Percentiles rank a stretch among this genome's conserved stretches.
These are phyloP conservation scores for Xestia xanthographa DNA, from an alignment of 2,888 invertebrate genomes.

Conservation along the genomic window DNA sequence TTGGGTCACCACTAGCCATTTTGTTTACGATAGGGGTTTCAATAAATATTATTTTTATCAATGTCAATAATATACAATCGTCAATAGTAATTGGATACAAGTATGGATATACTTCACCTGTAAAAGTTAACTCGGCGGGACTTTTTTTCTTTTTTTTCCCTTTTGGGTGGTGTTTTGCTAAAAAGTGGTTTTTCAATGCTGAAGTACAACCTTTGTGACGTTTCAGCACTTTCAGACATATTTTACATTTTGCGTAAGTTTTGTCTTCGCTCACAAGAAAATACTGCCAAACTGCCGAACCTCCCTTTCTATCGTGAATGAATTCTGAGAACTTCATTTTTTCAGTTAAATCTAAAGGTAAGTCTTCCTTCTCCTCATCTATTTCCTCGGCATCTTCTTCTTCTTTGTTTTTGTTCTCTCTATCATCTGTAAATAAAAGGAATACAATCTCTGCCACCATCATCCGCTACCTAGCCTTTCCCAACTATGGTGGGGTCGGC, in stretches of 20 bases:
- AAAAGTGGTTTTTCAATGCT: slow-evolving; percentile 18
- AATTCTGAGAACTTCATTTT: slow-evolving; percentile 28
- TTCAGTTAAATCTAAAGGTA: not conserved
- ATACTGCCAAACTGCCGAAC: slow-evolving; percentile 31
- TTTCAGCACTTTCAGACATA: slow-evolving; percentile 33
- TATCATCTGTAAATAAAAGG: slow-evolving; percentile 4
- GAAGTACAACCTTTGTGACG: slow-evolving; percentile 28
- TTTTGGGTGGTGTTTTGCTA: slow-evolving; percentile 20
- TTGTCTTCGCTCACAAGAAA: slow-evolving; percentile 34
- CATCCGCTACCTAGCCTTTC: no score
- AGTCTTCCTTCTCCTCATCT: not conserved
- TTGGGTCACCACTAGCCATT: not conserved
- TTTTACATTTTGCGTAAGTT: slow-evolving; percentile 34
- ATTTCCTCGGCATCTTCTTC: not conserved
- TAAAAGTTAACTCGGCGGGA: slow-evolving; percentile 11
- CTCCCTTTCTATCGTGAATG: slow-evolving; percentile 14
- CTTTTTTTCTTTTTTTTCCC: slow-evolving; percentile 6
- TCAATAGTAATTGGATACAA: not conserved
- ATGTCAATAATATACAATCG: not conserved
- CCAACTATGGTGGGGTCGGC: no score
- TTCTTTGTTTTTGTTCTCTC: not conserved
- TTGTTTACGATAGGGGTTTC: not conserved
- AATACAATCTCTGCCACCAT: not conserved
- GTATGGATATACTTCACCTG: slow-evolving; percentile 8
- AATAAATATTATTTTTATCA: not conserved